These are phyloP conservation scores for Apamea crenata DNA, from an alignment of 2,888 invertebrate species.

Conservation along the genomic window DNA sequence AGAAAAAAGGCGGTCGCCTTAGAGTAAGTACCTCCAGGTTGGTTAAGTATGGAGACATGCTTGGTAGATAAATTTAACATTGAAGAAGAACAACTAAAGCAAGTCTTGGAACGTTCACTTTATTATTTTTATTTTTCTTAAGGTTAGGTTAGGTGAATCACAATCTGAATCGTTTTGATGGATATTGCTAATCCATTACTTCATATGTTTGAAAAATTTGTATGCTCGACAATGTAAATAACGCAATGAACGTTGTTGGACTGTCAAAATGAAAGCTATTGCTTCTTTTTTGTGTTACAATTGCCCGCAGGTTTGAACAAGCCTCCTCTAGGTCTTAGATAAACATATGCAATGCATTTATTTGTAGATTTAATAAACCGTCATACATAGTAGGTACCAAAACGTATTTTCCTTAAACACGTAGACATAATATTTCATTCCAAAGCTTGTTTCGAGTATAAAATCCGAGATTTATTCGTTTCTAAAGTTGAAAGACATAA, in stretches of 20 bases:
- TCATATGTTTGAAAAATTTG: background rate
- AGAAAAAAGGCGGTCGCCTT: conserved; percentile 89
- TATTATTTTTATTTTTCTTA: too few relatives aligned
- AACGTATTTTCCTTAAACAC: background rate
- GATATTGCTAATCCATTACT: too few relatives aligned
- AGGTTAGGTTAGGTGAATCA: background rate
- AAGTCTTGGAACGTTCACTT: background rate
- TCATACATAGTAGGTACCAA: background rate
- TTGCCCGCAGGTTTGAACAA: background rate
- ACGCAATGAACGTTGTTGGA: too few relatives aligned
- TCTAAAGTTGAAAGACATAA: conserved; percentile 28
- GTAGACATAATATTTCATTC: conserved; percentile 29
- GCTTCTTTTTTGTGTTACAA: background rate
- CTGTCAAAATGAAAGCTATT: background rate
- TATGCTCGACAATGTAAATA: background rate
- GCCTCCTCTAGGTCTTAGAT: background rate
- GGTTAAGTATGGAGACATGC: conserved; percentile 75
- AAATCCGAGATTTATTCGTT: conserved; percentile 40
- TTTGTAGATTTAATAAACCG: background rate
- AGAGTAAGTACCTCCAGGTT: conserved; percentile 74
- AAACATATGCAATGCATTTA: background rate
- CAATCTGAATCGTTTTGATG: background rate
- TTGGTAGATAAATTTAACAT: background rate
- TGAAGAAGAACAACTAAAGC: background rate
- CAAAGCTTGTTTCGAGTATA: conserved; percentile 13